A percentile compares a stretch with the other conserved stretches of the same genome.
phyloP scores from a whole-genome alignment of 2,113 vertebrate species.

The Phrynocephalus versicolor region DNA sequence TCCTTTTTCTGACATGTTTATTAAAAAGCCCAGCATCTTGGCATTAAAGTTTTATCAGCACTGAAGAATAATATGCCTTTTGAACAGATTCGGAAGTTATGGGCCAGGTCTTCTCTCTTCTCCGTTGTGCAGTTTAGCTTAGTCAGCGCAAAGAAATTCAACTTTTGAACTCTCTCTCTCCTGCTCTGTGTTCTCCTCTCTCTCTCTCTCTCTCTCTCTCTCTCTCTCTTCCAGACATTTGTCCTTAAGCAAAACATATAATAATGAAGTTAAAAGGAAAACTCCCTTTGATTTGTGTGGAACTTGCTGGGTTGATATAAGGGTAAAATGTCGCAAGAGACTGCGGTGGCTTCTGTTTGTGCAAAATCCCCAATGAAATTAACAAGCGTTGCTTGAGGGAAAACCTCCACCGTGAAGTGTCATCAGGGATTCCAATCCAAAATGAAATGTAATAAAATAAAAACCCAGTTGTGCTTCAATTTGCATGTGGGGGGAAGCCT shows the following conservation, averaged over 20 bases:
- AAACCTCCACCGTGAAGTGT: background rate
- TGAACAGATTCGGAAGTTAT: slow-evolving; percentile 65
- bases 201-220: background rate
- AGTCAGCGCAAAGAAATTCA: slow-evolving; percentile 59
- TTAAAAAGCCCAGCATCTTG: slow-evolving; percentile 78
- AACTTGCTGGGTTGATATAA: background rate
- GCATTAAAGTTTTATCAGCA: slow-evolving; percentile 76
- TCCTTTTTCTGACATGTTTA: slow-evolving; percentile 83
- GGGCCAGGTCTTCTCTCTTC: slow-evolving; percentile 53
- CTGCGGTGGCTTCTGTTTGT: background rate
- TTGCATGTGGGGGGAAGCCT: background rate
- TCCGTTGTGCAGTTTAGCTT: slow-evolving; percentile 39
- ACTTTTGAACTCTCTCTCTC: background rate
- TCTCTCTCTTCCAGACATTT: background rate
- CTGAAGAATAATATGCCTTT: slow-evolving; percentile 66
- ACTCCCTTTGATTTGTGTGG: background rate
- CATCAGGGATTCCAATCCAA: background rate
- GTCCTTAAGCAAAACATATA: slow-evolving; percentile 20
- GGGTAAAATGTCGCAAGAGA: background rate
- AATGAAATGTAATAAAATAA: background rate
- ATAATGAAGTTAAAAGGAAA: slow-evolving; percentile 1
- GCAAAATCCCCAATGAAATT: background rate
- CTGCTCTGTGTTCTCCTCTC: no score
- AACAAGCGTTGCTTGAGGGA: background rate
- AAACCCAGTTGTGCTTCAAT: background rate